A percentile compares a stretch with the other conserved stretches of the same genome.
phyloP scores from a whole-genome alignment of 2,888 invertebrate genomes.

The Magallana nippona region DNA sequence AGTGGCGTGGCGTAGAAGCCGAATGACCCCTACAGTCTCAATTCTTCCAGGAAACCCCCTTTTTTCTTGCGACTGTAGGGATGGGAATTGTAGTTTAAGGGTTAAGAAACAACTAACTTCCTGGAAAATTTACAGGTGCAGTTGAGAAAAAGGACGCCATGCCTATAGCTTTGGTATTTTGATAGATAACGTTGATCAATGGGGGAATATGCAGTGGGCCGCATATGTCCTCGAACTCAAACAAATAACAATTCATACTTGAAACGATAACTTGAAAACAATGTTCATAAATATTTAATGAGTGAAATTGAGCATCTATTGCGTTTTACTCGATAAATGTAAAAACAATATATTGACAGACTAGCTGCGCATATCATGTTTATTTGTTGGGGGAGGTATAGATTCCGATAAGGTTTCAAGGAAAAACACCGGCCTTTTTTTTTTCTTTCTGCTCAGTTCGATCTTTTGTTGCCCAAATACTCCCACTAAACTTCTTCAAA shows the following conservation, averaged over 20 bases:
- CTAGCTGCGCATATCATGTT: too few relatives aligned
- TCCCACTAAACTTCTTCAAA: not conserved
- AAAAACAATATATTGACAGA: not conserved
- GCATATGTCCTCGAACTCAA: not conserved
- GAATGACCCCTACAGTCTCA: not conserved
- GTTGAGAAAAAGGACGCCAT: not conserved
- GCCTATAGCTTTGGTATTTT: not conserved
- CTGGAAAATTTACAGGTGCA: not conserved
- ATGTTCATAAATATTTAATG: not conserved
- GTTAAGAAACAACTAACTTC: not conserved
- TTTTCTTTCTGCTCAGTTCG: not conserved
- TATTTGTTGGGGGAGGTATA: too few relatives aligned
- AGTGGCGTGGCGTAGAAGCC: not conserved
- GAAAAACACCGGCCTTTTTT: too few relatives aligned
- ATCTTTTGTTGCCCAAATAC: not conserved
- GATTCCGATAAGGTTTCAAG: too few relatives aligned
- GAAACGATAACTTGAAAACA: not conserved
- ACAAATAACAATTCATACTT: not conserved
- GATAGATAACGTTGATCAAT: not conserved
- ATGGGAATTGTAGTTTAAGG: not conserved
- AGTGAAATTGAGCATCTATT: too few relatives aligned
- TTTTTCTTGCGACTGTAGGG: not conserved
- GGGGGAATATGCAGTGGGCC: not conserved
- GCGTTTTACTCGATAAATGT: conserved; percentile 1
- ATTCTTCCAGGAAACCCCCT: not conserved